phyloP scores from a whole-genome alignment of 2,888 invertebrate species.

The Drosophila recens region DNA sequence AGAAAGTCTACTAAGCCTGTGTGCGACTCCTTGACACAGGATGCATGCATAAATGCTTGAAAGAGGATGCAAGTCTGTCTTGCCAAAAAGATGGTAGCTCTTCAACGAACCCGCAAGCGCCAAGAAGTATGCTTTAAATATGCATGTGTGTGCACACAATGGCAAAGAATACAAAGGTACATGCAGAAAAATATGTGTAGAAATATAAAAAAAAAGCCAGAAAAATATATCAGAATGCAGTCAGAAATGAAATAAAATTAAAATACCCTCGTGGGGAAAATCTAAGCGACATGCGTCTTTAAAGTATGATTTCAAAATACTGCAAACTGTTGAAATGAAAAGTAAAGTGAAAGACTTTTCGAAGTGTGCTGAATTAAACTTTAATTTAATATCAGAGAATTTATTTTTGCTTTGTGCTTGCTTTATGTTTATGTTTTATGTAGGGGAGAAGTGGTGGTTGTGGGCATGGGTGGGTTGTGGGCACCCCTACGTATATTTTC shows the following conservation, averaged over 20 bases:
- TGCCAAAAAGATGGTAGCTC: slow-evolving; percentile 35
- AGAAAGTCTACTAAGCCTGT: slow-evolving; percentile 1
- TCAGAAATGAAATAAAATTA: slow-evolving; percentile 16
- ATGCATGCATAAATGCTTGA: slow-evolving; percentile 39
- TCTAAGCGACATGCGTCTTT: not conserved
- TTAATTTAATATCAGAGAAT: no score
- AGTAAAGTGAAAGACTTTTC: not conserved
- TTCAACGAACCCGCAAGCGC: slow-evolving; percentile 13
- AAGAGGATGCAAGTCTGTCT: slow-evolving; percentile 46
- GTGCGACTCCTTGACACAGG: slow-evolving; percentile 36
- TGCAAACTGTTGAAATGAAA: not conserved
- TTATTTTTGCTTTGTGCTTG: no score
- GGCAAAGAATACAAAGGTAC: slow-evolving; percentile 21
- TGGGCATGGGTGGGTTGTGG: no score
- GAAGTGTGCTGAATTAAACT: no score
- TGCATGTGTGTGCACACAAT: slow-evolving; percentile 24
- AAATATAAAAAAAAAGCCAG: slow-evolving; percentile 23
- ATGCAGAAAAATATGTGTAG: slow-evolving; percentile 29
- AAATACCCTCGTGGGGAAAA: not conserved
- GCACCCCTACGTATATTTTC: no score
- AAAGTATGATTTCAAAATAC: not conserved
- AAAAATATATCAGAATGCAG: slow-evolving; percentile 12
- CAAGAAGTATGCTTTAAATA: slow-evolving; percentile 47
- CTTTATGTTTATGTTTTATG: no score
- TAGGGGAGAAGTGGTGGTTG: no score